Base-by-base conservation (phyloP, 2,888 invertebrate genomes). In the Drosophila vallismaia region DNA sequence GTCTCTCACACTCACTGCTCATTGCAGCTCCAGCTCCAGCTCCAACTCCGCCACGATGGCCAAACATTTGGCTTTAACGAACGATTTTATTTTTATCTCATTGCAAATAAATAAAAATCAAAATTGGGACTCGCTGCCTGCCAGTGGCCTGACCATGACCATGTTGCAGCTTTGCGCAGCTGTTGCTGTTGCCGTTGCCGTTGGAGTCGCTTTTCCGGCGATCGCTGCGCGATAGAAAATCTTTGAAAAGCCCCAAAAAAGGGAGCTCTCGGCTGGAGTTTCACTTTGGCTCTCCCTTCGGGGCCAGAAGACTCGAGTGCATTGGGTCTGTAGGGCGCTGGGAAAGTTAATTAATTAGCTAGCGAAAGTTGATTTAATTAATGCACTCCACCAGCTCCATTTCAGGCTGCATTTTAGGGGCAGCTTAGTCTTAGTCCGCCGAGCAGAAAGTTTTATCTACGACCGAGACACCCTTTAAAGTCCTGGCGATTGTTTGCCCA, bases 321-420 rank as follows among this genome's bases (percentile, higher is more conserved):
- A 73, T 62, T 73, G 60, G 73, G 73, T 73, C 57, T 73, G 70
- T 73, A 73, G 73, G 73, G 73, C 71, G 71, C 50, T 72, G 67
- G 66, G 71, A 71, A 73, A 74, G 70, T 69, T 73, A 73, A 73
- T 73, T 74, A 75, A 74, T 74, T 73, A 62, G 10, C 42, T 29
- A 42, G 70, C 54, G 70, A 70, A 70, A 70, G 70, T 70, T 45
- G 49, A 52, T 45, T 70, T 63, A 70, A 72, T 70, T 70, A 72
- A 72, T 70, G 70, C 70, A 72, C n/a, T 19, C 19, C 19, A 19
- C 19, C 19, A 19, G 19, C 19, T 19, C 19, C 53, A 54, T 70
- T 49, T 48, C 19, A 45, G 71, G 50, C 46, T 69, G 68, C 68
- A 57, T 44, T 48, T 50, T 50, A 10, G 31, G 56, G 49, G 49